These are phyloP conservation scores for Brachirus orientalis DNA, from an alignment of 2,113 vertebrate species.

Conservation along the genomic window DNA sequence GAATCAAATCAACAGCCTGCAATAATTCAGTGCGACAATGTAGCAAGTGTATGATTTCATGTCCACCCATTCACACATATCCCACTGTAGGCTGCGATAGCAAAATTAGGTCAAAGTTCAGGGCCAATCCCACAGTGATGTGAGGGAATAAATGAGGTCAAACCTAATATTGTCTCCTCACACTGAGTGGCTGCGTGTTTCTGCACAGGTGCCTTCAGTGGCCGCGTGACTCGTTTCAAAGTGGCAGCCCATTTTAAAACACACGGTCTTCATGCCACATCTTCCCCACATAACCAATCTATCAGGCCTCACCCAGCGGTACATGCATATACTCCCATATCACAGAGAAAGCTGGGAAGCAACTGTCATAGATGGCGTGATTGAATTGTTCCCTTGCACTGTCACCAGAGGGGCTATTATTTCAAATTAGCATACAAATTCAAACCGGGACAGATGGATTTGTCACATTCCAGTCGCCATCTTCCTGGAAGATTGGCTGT, in stretches of 20 bases:
- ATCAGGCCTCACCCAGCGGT: constrained; percentile 75
- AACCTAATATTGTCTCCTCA: constrained; percentile 50
- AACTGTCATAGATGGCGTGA: constrained; percentile 83
- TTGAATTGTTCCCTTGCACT: constrained; percentile 86
- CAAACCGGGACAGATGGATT: constrained; percentile 88
- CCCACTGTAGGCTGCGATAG: constrained; percentile 7
- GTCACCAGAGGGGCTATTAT: constrained; percentile 87
- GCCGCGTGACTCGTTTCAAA: constrained; percentile 66
- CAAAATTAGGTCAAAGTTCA: constrained; percentile 52
- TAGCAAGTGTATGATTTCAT: constrained; percentile 53
- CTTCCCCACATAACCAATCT: constrained; percentile 74
- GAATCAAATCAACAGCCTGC: constrained; percentile 64
- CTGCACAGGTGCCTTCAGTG: constrained; percentile 58
- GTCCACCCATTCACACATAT: constrained; percentile 35
- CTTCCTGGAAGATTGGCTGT: constrained; percentile 82
- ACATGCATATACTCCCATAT: constrained; percentile 73
- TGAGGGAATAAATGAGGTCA: constrained; percentile 64
- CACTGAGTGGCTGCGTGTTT: constrained; percentile 49
- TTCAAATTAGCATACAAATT: constrained; percentile 90
- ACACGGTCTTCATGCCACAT: constrained; percentile 72
- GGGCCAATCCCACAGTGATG: constrained; percentile 9
- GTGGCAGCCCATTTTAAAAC: constrained; percentile 73
- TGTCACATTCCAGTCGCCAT: constrained; percentile 85
- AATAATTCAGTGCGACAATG: constrained; percentile 65
- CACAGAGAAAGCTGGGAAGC: constrained; percentile 72